phyloP scores from a whole-genome alignment of 1,140 invertebrate genomes.

The Camponotus floridanus region DNA sequence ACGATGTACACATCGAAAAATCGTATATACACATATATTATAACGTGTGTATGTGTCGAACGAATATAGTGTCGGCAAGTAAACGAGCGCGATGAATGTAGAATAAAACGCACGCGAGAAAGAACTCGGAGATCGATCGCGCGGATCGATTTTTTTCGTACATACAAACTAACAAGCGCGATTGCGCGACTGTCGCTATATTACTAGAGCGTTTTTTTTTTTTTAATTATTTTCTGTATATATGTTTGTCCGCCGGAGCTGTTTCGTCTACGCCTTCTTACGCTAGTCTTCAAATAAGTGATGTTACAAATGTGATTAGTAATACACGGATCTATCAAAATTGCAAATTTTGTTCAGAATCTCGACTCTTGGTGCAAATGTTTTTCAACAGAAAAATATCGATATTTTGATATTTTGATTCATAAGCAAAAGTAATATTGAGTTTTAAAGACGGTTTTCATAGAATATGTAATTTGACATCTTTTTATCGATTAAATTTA shows the following conservation, averaged over 20 bases:
- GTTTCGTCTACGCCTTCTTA: background rate
- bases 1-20: conserved; percentile 62
- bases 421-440: background rate
- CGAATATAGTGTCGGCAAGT: conserved; percentile 46
- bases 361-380: no score
- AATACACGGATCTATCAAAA: background rate
- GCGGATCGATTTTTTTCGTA: conserved; percentile 38
- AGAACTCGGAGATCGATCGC: conserved; percentile 38
- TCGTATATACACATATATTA: conserved; percentile 49
- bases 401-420: background rate
- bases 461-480: background rate
- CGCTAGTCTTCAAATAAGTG: background rate
- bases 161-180: conserved; percentile 54
- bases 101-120: conserved; percentile 46
- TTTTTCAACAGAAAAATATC: background rate
- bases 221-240: conserved; percentile 42
- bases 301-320: background rate
- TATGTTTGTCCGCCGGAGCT: conserved; percentile 19
- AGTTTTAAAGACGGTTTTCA: background rate
- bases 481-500: background rate
- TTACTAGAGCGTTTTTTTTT: conserved; percentile 45
- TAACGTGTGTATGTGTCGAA: conserved; percentile 39
- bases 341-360: conserved; percentile 5
- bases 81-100: conserved; percentile 39
- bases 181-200: conserved; percentile 39